Conservation (phyloP, 2,113 vertebrate species). For the Gymnocephalus cernua region DNA sequence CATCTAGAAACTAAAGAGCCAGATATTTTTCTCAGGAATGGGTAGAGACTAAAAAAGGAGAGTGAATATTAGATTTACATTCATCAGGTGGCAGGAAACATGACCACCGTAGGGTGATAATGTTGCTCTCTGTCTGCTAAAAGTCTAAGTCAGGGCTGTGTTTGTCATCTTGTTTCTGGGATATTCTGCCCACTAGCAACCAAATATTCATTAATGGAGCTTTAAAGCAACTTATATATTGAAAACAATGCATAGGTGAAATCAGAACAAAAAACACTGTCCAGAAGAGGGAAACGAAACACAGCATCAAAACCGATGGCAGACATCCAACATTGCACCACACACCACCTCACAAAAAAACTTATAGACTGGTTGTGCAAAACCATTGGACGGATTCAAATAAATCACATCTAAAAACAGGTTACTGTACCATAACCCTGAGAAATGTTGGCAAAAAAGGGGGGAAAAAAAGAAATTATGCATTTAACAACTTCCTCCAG, state of each 20-base stretch:
- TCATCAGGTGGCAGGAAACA: background rate
- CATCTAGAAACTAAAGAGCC: background rate
- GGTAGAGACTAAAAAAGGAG: background rate
- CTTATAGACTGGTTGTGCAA: background rate
- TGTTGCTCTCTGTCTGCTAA: background rate
- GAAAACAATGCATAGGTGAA: conserved; percentile 2
- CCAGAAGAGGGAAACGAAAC: conserved; percentile 24
- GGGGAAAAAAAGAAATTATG: conserved; percentile 28
- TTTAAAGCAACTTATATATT: conserved; percentile 20
- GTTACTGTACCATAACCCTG: conserved; percentile 81
- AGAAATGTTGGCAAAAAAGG: conserved; percentile 66
- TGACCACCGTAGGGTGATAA: background rate
- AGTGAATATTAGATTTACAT: background rate
- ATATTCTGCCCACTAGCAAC: background rate
- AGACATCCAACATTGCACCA: conserved; percentile 49
- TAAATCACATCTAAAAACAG: conserved; percentile 37
- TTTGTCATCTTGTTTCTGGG: background rate
- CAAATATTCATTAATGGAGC: conserved; percentile 34
- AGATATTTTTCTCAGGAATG: background rate
- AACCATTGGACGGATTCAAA: conserved; percentile 1
- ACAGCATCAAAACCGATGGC: conserved; percentile 1
- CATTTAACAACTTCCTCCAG: conserved; percentile 10
- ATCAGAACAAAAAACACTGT: background rate
- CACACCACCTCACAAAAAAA: conserved; percentile 57
- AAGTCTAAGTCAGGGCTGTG: background rate